These are phyloP conservation scores for Hybognathus amarus DNA, from an alignment of 2,797 vertebrate species.

Conservation along the genomic window DNA sequence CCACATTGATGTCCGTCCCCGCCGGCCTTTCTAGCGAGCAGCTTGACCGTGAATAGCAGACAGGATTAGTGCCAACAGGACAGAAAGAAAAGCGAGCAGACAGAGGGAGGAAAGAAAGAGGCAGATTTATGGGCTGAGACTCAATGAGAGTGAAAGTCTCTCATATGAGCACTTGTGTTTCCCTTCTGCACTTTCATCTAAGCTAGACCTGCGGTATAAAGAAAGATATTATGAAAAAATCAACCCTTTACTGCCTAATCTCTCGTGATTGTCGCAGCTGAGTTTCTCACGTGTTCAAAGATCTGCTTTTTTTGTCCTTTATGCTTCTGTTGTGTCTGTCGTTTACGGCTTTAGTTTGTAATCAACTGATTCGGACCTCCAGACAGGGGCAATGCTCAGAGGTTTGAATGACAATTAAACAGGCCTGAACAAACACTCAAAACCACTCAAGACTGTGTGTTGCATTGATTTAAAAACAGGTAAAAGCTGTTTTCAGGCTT, in stretches of 20 bases:
- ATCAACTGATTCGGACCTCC: not conserved
- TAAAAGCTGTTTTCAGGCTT: not conserved
- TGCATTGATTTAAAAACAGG: not conserved
- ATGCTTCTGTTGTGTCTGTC: constrained; percentile 16
- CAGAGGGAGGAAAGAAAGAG: constrained; percentile 33
- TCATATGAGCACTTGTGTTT: constrained; percentile 40
- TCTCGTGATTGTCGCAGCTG: not conserved
- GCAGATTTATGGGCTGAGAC: constrained; percentile 21
- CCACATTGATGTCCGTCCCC: constrained; percentile 63
- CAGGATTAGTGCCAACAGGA: constrained; percentile 63
- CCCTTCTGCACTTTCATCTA: constrained; percentile 57
- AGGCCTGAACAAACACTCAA: not conserved
- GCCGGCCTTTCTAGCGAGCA: constrained; percentile 61
- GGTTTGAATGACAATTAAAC: not conserved
- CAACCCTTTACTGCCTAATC: constrained; percentile 23
- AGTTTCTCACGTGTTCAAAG: constrained; percentile 48
- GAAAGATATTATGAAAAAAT: not conserved
- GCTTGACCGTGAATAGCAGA: constrained; percentile 69
- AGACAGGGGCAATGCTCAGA: not conserved
- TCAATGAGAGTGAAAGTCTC: constrained; percentile 42
- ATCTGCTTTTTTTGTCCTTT: not conserved
- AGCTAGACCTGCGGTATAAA: constrained; percentile 28
- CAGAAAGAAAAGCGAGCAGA: constrained; percentile 42
- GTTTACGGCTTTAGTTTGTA: not conserved
- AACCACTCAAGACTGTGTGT: not conserved